These are phyloP conservation scores for Cathartes aura DNA, from an alignment of 2,113 vertebrate genomes.

Conservation along the genomic window DNA sequence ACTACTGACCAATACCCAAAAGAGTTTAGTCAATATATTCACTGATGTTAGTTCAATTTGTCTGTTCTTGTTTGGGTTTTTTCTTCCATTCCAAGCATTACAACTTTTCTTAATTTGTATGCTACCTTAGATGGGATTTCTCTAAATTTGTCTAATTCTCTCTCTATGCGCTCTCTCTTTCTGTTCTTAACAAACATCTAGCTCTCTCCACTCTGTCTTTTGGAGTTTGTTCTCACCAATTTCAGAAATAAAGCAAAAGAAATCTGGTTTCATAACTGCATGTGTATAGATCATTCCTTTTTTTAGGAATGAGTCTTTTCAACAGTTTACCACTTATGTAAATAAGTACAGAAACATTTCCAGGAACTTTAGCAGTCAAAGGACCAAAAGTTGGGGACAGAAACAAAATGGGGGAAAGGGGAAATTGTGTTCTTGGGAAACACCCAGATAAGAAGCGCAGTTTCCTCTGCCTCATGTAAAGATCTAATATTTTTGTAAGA, in stretches of 20 bases:
- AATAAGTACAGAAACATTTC: neutral
- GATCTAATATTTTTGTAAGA: slow-evolving; percentile 10
- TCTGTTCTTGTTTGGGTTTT: neutral
- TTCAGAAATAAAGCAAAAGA: neutral
- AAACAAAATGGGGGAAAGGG: neutral
- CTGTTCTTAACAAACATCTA: neutral
- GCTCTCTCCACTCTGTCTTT: neutral
- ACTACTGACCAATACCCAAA: neutral
- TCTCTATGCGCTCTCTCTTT: neutral
- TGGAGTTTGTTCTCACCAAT: neutral
- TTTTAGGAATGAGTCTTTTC: neutral
- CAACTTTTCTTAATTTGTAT: neutral
- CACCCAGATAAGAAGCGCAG: neutral
- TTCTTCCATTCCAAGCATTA: neutral
- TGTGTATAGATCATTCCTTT: neutral
- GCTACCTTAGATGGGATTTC: neutral
- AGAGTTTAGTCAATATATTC: neutral
- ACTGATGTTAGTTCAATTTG: neutral
- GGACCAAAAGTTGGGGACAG: neutral
- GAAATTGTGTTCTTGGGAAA: neutral
- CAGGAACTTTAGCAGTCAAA: neutral
- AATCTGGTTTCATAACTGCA: neutral
- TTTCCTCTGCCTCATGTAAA: neutral
- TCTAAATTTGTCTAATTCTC: neutral
- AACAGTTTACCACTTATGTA: neutral